Percentiles rank a stretch among this genome's conserved stretches.
phyloP scores from a whole-genome alignment of 2,113 vertebrate species.

The Pelecanoides urinatrix region DNA sequence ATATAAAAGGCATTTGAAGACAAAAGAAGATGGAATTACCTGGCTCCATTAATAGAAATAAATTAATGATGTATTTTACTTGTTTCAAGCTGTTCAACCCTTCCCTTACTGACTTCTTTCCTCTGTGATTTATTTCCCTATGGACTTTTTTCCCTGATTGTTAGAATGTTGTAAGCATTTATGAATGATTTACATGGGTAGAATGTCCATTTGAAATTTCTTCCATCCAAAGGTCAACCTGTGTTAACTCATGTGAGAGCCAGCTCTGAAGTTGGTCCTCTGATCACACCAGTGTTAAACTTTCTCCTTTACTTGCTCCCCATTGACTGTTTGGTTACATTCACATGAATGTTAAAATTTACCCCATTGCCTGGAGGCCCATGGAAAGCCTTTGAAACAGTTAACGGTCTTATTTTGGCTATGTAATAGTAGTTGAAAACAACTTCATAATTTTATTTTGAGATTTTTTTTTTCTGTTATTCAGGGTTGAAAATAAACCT shows the following conservation, averaged over 20 bases:
- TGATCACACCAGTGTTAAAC: background rate
- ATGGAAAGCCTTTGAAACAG: background rate
- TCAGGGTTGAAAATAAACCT: background rate
- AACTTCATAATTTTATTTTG: background rate
- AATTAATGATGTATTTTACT: background rate
- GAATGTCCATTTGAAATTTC: background rate
- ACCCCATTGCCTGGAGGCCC: background rate
- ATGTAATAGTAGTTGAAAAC: background rate
- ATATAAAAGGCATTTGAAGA: background rate
- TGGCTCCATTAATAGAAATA: background rate
- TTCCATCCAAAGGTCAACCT: background rate
- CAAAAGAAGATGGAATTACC: background rate
- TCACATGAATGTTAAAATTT: background rate
- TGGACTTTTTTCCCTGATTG: background rate
- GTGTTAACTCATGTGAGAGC: background rate
- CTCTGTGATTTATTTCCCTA: background rate
- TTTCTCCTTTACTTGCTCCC: background rate
- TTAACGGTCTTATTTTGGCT: background rate
- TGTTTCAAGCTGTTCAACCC: background rate
- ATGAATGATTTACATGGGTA: background rate
- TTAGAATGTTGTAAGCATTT: background rate
- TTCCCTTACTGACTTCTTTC: background rate
- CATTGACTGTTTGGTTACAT: background rate
- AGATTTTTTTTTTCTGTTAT: background rate
- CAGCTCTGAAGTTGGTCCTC: background rate